A percentile compares a stretch with the other conserved stretches of the same genome.
Evolutionary conservation across 2,888 invertebrate genomes (phyloP).

Genomic region (Brachynemurus nebulosus): DNA sequence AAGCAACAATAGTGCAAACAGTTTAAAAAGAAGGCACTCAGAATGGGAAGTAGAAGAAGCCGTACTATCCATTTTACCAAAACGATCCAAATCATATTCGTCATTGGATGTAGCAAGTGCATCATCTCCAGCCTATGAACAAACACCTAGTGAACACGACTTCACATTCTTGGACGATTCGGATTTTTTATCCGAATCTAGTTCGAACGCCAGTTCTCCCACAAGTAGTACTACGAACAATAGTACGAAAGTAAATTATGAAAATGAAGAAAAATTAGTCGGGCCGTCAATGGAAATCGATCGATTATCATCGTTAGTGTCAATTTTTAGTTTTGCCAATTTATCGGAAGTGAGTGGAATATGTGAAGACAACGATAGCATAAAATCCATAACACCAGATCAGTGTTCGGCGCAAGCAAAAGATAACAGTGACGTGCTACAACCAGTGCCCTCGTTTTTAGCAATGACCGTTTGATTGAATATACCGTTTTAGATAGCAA

Average conservation of each 20-base stretch:
- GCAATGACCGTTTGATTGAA: conserved; percentile 38
- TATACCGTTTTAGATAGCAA: not conserved
- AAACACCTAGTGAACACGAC: conserved; percentile 25
- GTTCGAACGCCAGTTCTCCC: conserved; percentile 11
- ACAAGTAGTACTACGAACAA: too few species aligned
- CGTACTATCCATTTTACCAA: conserved; percentile 37
- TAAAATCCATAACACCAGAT: conserved; percentile 32
- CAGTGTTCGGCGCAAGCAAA: conserved; percentile 40
- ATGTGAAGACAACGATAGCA: conserved; percentile 7
- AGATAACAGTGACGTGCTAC: conserved; percentile 30
- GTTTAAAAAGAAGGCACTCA: conserved; percentile 34
- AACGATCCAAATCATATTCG: conserved; percentile 27
- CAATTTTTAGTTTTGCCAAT: conserved; percentile 37
- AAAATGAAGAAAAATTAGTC: conserved; percentile 6
- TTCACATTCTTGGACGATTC: conserved; percentile 33
- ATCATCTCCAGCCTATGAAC: conserved; percentile 4
- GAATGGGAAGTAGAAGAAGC: conserved; percentile 42
- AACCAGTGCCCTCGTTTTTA: conserved; percentile 36
- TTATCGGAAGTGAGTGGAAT: conserved; percentile 10
- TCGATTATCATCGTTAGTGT: conserved; percentile 41
- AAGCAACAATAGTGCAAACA: conserved; percentile 10
- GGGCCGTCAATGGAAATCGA: conserved; percentile 40
- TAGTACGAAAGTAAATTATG: too few species aligned
- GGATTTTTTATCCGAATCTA: conserved; percentile 27
- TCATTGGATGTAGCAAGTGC: not conserved